Percentiles rank a stretch among this genome's conserved stretches.
These are phyloP conservation scores for Zosterops borbonicus DNA, from an alignment of 2,113 vertebrate genomes.

Conservation along the genomic window DNA sequence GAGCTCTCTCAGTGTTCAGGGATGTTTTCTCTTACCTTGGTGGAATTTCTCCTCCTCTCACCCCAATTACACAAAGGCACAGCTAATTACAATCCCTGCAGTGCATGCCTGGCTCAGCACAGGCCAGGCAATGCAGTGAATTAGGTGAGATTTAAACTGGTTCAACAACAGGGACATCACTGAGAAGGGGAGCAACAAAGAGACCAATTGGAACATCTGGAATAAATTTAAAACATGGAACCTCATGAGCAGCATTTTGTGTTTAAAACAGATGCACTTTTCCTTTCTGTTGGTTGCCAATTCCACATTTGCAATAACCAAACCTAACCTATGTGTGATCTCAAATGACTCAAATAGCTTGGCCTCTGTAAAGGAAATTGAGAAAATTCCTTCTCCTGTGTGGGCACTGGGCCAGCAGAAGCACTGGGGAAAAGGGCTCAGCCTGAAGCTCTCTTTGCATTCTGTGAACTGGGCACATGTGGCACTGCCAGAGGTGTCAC, in stretches of 20 bases:
- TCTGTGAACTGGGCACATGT: not conserved
- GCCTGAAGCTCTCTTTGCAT: not conserved
- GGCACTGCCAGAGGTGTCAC: not conserved
- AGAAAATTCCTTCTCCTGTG: conserved; percentile 66
- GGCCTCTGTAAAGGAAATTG: conserved; percentile 64
- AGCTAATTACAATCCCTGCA: not conserved
- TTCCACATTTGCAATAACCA: conserved; percentile 34
- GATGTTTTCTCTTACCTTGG: not conserved
- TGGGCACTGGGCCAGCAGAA: conserved; percentile 13
- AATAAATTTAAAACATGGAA: conserved; percentile 20
- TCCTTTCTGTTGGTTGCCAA: conserved; percentile 39
- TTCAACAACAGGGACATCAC: not conserved
- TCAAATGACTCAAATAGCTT: conserved; percentile 38
- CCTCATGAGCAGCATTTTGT: conserved; percentile 10
- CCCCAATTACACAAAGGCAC: not conserved
- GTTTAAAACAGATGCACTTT: conserved; percentile 48
- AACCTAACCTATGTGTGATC: conserved; percentile 46
- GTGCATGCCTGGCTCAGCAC: conserved; percentile 30
- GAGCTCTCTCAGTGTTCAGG: not conserved
- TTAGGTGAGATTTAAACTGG: conserved; percentile 30
- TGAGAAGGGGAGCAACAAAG: not conserved
- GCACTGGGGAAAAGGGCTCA: not conserved
- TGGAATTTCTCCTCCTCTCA: not conserved
- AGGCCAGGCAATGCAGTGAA: not conserved
- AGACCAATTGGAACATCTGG: conserved; percentile 57